phyloP scores from a whole-genome alignment of 2,113 vertebrate species.

The Echinops telfairi region DNA sequence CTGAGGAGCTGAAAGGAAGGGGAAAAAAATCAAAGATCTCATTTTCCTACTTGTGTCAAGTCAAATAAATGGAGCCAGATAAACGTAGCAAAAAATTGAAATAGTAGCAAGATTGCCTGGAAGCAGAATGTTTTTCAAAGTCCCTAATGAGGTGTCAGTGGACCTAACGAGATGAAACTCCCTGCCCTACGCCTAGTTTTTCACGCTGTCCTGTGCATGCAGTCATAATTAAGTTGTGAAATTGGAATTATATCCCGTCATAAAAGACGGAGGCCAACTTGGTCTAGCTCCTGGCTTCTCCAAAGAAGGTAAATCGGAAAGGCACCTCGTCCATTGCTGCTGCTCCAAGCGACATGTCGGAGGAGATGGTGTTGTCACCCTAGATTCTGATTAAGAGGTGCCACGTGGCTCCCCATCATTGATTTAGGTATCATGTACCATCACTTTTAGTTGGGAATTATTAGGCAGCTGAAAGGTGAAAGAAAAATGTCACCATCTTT shows the following conservation, averaged over 20 bases:
- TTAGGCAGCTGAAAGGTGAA: constrained; percentile 43
- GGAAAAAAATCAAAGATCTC: constrained; percentile 71
- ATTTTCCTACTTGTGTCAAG: constrained; percentile 80
- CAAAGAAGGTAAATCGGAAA: neutral
- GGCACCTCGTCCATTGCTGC: neutral
- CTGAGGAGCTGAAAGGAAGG: constrained; percentile 51
- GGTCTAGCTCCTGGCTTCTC: constrained; percentile 28
- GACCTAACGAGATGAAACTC: constrained; percentile 82
- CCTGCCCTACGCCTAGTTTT: constrained; percentile 76
- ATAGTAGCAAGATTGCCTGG: constrained; percentile 81
- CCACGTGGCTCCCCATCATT: constrained; percentile 56
- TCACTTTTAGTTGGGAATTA: constrained; percentile 64
- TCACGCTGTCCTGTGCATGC: constrained; percentile 78
- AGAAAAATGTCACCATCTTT: constrained; percentile 42
- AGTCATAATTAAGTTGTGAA: constrained; percentile 84
- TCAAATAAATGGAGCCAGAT: constrained; percentile 82
- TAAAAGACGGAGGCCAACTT: constrained; percentile 66
- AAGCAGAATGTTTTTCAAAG: constrained; percentile 84
- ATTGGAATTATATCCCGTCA: constrained; percentile 81
- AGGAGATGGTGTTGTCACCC: neutral
- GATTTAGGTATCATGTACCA: constrained; percentile 55
- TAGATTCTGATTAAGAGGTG: constrained; percentile 68
- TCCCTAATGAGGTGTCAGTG: constrained; percentile 84
- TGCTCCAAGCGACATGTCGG: neutral
- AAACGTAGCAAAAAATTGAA: constrained; percentile 68